Base-by-base conservation (phyloP, 2,113 vertebrate species). In the Brachirus orientalis region DNA sequence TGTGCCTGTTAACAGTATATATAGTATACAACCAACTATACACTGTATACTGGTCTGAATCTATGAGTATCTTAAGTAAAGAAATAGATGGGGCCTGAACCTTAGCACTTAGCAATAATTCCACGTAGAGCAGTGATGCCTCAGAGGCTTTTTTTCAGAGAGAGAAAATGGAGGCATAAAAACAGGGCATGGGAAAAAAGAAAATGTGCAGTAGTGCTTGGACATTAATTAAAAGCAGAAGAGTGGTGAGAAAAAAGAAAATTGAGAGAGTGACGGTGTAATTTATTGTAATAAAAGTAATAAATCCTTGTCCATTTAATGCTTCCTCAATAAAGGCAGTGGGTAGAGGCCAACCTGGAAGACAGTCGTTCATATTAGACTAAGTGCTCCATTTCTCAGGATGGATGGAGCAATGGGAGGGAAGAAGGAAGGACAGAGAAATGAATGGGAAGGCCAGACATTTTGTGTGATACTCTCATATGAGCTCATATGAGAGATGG, bases 321-420 rank as follows among this genome's bases (percentile, higher is more conserved):
- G 67, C 56, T 82, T 81, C 61, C 73, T 69, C 66, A 72, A 71
- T 87, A 77, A 68, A 28, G 55, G 51, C 67, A 40, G 52, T 12
- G 12, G 72, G 51, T 69, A 52, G 56, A 56, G 72, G 69, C 63
- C 41, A 50, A 57, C 35, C 76, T 82, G 84, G 61, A 75, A 84
- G 73, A 36, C 63, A 1, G 59, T 69, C 75, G 61, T 58, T 88
- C 63, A 77, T 74, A 85, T 91, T 85, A 83, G 77, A 81, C 77
- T 83, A 89, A 88, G 88, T 86, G 86, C 80, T 80, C 43, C 57
- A 63, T 67, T 84, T 74, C 83, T 78, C 58, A 47, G 33, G 47
- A 69, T 37, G 17, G 64, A 53, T 10, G 10, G 38, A 13, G 12
- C 12, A 13, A 13, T 3, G 40, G 18, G 28, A n/a, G n/a, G 45